Evolutionary conservation across 1,140 invertebrate species (phyloP).

Genomic region (Probaryconus sp.): DNA sequence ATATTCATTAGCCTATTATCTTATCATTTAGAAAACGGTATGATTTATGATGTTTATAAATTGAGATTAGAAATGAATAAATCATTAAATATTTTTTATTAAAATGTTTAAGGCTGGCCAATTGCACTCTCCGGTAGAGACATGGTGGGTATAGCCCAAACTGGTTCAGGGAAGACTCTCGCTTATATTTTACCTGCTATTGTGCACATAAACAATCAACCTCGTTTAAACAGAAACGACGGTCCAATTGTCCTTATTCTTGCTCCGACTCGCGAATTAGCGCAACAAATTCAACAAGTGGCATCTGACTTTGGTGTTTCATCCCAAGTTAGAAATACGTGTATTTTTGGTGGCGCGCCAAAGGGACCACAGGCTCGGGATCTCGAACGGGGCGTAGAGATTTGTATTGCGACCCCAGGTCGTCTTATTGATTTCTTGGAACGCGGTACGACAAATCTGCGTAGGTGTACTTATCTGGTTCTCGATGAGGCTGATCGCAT

Average conservation of each 20-base stretch:
- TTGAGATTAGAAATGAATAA: too few species aligned
- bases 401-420: conserved; percentile 93
- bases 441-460: conserved; percentile 89
- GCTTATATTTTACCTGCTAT: conserved; percentile 81
- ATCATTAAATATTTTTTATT: conserved; percentile 1
- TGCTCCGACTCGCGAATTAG: conserved; percentile 91
- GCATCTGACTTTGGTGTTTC: conserved; percentile 89
- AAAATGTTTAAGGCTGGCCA: conserved; percentile 86
- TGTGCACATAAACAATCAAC: conserved; percentile 88
- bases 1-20: too few species aligned
- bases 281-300: conserved; percentile 92
- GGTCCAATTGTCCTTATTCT: conserved; percentile 87
- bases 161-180: conserved; percentile 80
- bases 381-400: conserved; percentile 88
- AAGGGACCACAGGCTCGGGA: conserved; percentile 90
- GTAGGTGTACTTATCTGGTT: conserved; percentile 91
- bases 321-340: conserved; percentile 88
- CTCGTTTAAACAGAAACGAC: conserved; percentile 82
- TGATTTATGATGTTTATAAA: too few species aligned
- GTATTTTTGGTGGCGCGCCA: conserved; percentile 94
- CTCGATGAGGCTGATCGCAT: conserved; percentile 97
- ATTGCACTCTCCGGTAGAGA: conserved; percentile 89
- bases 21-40: too few species aligned
- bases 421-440: conserved; percentile 94
- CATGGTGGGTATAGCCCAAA: conserved; percentile 91